Conservation (phyloP, 2,888 invertebrate genomes). For the Leptopilina myrica region DNA sequence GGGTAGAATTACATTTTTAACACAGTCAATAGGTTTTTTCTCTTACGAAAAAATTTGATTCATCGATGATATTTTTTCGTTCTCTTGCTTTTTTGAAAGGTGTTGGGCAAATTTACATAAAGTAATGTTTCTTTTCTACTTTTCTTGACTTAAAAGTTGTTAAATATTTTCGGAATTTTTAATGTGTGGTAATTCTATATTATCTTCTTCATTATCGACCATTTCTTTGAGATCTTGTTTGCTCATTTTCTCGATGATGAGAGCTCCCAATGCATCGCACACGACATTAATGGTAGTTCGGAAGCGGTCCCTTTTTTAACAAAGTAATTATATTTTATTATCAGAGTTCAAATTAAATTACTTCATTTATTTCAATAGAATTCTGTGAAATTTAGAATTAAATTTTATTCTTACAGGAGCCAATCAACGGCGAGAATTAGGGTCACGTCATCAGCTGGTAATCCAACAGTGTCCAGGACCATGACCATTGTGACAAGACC, state of each 20-base stretch:
- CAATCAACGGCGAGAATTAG: conserved; percentile 95
- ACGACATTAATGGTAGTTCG: conserved; percentile 72
- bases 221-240: conserved; percentile 43
- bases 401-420: conserved; percentile 85
- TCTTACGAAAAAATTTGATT: too few relatives aligned
- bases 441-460: conserved; percentile 93
- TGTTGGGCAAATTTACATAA: background rate
- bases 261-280: conserved; percentile 70
- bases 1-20: too few relatives aligned
- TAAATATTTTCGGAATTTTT: conserved; percentile 3
- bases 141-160: background rate
- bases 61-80: too few relatives aligned
- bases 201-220: background rate
- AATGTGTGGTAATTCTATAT: conserved; percentile 11
- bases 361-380: background rate
- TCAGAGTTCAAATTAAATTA: too few relatives aligned
- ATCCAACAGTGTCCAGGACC: conserved; percentile 93
- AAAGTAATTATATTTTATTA: conserved; percentile 10
- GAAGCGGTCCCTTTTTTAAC: conserved; percentile 70
- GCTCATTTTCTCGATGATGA: conserved; percentile 60
- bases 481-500: conserved; percentile 97
- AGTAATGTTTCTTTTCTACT: background rate
- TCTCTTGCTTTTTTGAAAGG: too few relatives aligned
- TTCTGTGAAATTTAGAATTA: conserved; percentile 14
- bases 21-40: too few relatives aligned